Evolutionary conservation across 2,113 vertebrate species (phyloP).

Genomic region (Channa argus): DNA sequence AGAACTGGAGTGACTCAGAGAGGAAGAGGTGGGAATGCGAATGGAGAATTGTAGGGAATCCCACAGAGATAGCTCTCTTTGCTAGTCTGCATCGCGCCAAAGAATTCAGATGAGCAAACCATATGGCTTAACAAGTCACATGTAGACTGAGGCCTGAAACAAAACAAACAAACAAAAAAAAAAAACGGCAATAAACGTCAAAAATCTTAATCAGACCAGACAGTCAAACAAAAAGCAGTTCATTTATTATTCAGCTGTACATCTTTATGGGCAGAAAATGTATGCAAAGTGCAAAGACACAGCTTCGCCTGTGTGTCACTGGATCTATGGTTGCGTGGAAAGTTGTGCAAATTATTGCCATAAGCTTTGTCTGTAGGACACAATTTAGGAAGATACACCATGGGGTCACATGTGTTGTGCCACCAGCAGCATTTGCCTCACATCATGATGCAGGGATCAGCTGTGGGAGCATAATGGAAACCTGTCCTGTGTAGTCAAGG

Average conservation of each 20-base stretch:
- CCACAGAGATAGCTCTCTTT: constrained; percentile 72
- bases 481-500: constrained; percentile 43
- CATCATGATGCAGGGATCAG: constrained; percentile 61
- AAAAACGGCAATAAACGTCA: constrained; percentile 25
- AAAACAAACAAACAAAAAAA: too few species aligned
- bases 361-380: constrained; percentile 26
- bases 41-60: constrained; percentile 75
- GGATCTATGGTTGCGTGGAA: constrained; percentile 37
- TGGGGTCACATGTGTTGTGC: constrained; percentile 19
- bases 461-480: constrained; percentile 57
- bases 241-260: constrained; percentile 1
- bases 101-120: constrained; percentile 80
- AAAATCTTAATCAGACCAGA: constrained; percentile 15
- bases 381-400: constrained; percentile 32
- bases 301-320: not conserved
- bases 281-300: not conserved
- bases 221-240: constrained; percentile 1
- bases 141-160: constrained; percentile 25
- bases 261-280: not conserved
- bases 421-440: constrained; percentile 34
- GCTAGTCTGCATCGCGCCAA: constrained; percentile 49
- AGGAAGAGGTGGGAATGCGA: constrained; percentile 74
- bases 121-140: constrained; percentile 71
- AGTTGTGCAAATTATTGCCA: constrained; percentile 24
- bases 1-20: constrained; percentile 77